These are phyloP conservation scores for Spizella passerina DNA, from an alignment of 2,797 vertebrate species.

Conservation along the genomic window DNA sequence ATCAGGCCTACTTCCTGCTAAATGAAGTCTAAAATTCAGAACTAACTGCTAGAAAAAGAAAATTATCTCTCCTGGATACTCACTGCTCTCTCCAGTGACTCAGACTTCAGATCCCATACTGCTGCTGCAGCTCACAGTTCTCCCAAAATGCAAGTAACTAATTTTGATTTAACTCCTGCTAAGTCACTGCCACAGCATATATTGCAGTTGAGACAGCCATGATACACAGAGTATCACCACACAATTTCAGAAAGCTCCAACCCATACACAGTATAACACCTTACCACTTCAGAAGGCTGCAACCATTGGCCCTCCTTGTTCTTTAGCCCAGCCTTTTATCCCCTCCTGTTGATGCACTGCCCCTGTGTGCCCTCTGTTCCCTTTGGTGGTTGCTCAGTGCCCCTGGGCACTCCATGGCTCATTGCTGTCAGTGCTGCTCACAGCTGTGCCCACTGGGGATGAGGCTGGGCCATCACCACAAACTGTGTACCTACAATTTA, in stretches of 20 bases:
- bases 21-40: background rate
- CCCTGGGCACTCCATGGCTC: background rate
- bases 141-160: background rate
- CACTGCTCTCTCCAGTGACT: background rate
- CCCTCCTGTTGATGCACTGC: background rate
- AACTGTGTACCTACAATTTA: background rate
- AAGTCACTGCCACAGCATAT: background rate
- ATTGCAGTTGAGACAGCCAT: fast-evolving
- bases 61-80: background rate
- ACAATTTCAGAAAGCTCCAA: background rate
- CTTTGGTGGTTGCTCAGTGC: background rate
- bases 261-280: background rate
- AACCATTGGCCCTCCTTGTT: no score
- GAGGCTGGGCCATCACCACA: background rate
- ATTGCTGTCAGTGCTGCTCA: background rate
- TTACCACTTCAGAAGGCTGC: background rate
- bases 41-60: background rate
- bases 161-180: background rate
- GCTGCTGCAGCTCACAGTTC: background rate
- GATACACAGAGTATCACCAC: background rate
- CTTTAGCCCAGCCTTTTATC: background rate
- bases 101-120: background rate
- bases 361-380: background rate
- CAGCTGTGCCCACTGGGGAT: background rate
- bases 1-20: background rate